Conservation (phyloP, 2,113 vertebrate genomes). For the Plotosus lineatus region DNA sequence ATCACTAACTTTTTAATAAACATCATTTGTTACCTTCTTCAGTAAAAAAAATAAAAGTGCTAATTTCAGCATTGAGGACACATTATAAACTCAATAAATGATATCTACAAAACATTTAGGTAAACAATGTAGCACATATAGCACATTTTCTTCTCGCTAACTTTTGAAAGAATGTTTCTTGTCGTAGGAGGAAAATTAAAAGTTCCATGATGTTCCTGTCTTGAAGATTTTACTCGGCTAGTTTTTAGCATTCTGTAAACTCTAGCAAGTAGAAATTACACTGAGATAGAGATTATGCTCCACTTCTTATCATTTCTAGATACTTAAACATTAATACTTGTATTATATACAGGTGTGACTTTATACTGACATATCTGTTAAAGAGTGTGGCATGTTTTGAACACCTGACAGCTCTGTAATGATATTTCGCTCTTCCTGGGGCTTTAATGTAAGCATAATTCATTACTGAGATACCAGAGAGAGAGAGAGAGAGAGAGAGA, state of each 20-base stretch:
- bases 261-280: background rate
- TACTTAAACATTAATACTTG: too few relatives aligned
- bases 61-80: background rate
- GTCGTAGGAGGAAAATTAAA: background rate
- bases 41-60: background rate
- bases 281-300: background rate
- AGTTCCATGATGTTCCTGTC: background rate
- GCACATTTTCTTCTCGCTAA: too few relatives aligned
- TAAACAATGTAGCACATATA: background rate
- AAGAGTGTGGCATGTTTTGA: constrained; percentile 25
- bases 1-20: background rate
- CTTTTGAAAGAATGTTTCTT: background rate
- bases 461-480: constrained; percentile 93
- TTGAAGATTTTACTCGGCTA: background rate
- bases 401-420: constrained; percentile 92
- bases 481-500: constrained; percentile 75
- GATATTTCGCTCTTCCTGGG: constrained; percentile 93
- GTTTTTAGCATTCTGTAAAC: background rate
- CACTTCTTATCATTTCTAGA: background rate
- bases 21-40: background rate
- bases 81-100: background rate
- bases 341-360: background rate
- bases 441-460: constrained; percentile 95
- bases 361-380: constrained; percentile 2
- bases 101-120: background rate